phyloP scores from a whole-genome alignment of 2,797 vertebrate species.

The Orientallactaga sibirica region DNA sequence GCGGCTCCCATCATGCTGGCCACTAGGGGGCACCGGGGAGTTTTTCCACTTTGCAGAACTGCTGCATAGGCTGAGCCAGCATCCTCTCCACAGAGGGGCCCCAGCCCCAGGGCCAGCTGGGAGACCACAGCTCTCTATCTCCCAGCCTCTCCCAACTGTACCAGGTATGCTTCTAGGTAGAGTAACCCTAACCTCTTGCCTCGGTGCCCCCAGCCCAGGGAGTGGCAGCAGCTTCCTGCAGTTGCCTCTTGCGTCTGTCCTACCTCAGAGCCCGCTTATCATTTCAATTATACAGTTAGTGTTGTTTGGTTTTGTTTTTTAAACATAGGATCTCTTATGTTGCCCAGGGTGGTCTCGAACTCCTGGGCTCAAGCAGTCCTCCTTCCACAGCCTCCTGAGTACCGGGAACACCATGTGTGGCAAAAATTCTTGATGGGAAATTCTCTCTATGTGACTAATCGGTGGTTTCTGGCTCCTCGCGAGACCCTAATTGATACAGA shows the following conservation, averaged over 20 bases:
- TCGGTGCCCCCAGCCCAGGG: background rate
- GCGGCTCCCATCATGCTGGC: background rate
- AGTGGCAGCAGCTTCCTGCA: background rate
- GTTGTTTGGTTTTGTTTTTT: no score
- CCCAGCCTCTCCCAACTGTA: background rate
- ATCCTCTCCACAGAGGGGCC: background rate
- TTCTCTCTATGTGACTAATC: conserved; percentile 16
- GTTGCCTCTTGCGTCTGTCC: background rate
- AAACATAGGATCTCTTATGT: background rate
- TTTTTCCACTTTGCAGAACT: background rate
- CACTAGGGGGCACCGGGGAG: conserved; percentile 50
- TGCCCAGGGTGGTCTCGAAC: background rate
- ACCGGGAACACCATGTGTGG: no score
- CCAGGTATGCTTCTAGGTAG: background rate
- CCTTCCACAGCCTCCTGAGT: background rate
- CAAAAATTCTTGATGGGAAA: background rate
- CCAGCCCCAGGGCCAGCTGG: background rate
- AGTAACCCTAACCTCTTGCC: background rate
- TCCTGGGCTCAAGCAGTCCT: background rate
- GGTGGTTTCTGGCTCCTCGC: background rate
- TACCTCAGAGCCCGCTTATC: background rate
- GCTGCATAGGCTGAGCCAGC: background rate
- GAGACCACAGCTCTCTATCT: background rate
- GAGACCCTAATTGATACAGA: no score
- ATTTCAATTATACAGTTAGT: background rate